Conservation (phyloP, 1,140 invertebrate species). For the Hermetia illucens region DNA sequence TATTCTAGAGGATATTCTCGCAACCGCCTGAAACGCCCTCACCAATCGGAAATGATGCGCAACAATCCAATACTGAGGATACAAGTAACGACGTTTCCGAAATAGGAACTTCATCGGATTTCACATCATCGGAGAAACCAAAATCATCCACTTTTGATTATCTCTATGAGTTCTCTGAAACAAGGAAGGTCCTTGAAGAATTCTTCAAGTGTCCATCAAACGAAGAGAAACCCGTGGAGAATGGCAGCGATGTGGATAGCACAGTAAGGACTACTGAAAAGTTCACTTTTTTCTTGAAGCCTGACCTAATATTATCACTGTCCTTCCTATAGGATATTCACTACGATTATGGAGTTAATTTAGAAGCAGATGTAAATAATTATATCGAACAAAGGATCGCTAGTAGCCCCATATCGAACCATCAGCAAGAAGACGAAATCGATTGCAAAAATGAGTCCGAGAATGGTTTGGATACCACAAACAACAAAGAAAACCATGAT, state of each 20-base stretch:
- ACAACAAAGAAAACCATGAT: constrained; percentile 12
- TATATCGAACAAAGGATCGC: constrained; percentile 7
- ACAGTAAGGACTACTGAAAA: constrained; percentile 16
- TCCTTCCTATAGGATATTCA: constrained; percentile 19
- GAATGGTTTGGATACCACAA: not conserved
- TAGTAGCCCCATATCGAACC: not conserved
- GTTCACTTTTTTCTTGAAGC: constrained; percentile 2
- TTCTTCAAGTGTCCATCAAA: constrained; percentile 70
- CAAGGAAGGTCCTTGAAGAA: constrained; percentile 80
- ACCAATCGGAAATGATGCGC: not conserved
- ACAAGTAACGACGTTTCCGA: constrained; percentile 30
- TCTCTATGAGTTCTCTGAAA: constrained; percentile 81
- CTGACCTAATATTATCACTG: not conserved
- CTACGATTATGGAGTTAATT: constrained; percentile 16
- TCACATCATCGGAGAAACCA: constrained; percentile 30
- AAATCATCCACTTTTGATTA: constrained; percentile 61
- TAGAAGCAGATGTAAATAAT: not conserved
- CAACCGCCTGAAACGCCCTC: constrained; percentile 5
- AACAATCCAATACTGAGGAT: constrained; percentile 26
- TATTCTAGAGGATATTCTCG: not conserved
- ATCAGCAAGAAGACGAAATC: constrained; percentile 10
- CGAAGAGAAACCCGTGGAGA: constrained; percentile 37
- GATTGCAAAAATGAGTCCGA: not conserved
- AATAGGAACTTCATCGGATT: constrained; percentile 28
- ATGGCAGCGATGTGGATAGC: constrained; percentile 28